Evolutionary conservation across 1,140 invertebrate genomes (phyloP).

Genomic region (Gryon sp.): DNA sequence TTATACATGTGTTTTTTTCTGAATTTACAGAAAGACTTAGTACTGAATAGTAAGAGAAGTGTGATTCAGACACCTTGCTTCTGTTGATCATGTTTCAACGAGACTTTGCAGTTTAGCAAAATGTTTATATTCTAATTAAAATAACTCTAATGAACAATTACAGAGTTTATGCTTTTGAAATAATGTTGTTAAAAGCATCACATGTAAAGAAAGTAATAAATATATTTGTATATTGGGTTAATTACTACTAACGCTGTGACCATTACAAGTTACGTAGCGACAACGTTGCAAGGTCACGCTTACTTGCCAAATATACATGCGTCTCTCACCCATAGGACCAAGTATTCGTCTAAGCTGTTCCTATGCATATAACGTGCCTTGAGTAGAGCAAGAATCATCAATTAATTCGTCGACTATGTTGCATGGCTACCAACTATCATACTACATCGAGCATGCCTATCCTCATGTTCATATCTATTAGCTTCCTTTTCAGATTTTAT

Average conservation of each 20-base stretch:
- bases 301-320: conserved; percentile 78
- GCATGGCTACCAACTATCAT: conserved; percentile 41
- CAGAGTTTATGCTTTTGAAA: conserved; percentile 39
- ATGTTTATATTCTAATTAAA: background rate
- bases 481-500: no score
- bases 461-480: conserved; percentile 54
- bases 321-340: conserved; percentile 75
- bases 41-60: no score
- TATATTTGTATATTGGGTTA: conserved; percentile 79
- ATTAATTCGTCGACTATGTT: conserved; percentile 47
- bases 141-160: conserved; percentile 1
- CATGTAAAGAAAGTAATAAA: conserved; percentile 74
- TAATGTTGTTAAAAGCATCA: conserved; percentile 57
- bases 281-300: conserved; percentile 69
- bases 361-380: conserved; percentile 71
- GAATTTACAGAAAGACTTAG: no score
- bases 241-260: conserved; percentile 77
- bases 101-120: no score
- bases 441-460: conserved; percentile 23
- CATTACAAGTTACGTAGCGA: conserved; percentile 70
- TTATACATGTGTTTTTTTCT: no score
- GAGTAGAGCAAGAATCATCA: conserved; percentile 51
- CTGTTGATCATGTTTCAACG: no score
- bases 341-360: conserved; percentile 68
- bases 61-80: no score